Percentiles rank a stretch among this genome's conserved stretches.
Evolutionary conservation across 2,113 vertebrate species (phyloP).

Genomic region (Microtus richardsoni): DNA sequence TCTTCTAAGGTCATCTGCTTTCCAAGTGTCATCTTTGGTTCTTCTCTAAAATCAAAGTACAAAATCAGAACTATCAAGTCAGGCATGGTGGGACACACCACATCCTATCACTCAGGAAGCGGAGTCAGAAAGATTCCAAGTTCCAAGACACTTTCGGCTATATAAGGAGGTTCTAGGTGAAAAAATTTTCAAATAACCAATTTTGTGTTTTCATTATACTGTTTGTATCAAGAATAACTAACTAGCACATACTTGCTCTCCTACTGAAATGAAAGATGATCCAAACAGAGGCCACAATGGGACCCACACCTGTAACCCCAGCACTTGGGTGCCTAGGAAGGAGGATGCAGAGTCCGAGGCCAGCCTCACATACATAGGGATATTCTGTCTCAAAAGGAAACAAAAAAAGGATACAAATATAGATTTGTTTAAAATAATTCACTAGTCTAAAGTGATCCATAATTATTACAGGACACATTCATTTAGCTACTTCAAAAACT

Average conservation of each 20-base stretch:
- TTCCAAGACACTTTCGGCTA: background rate
- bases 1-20: constrained; percentile 92
- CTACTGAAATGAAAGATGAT: constrained; percentile 44
- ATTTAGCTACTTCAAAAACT: background rate
- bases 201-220: background rate
- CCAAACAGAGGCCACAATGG: background rate
- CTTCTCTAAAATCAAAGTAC: constrained; percentile 87
- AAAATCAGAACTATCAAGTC: constrained; percentile 24
- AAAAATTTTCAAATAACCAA: background rate
- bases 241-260: background rate
- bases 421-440: background rate
- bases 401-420: background rate
- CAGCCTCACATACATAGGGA: background rate
- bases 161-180: background rate
- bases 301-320: background rate
- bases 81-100: background rate
- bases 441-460: background rate
- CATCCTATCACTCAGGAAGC: background rate
- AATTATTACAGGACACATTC: background rate
- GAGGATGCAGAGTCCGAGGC: background rate
- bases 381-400: background rate
- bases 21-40: constrained; percentile 97
- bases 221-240: background rate
- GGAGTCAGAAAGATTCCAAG: background rate
- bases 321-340: background rate